Percentiles rank a stretch among this genome's conserved stretches.
These are phyloP conservation scores for Chalcosyrphus nemorum DNA, from an alignment of 2,888 invertebrate genomes.

Conservation along the genomic window DNA sequence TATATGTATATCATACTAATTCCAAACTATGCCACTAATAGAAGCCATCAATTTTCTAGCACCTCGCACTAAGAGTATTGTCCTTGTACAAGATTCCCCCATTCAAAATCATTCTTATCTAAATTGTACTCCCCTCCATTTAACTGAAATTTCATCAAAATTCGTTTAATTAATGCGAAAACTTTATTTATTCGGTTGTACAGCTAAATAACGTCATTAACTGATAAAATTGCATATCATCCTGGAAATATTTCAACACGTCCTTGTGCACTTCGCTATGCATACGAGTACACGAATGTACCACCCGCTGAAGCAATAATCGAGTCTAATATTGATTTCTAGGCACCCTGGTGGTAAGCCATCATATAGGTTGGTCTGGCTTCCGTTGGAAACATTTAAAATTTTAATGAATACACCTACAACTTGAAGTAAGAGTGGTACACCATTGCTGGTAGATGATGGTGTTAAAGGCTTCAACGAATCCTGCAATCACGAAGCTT, in stretches of 20 bases:
- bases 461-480: neutral
- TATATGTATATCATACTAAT: too few species aligned
- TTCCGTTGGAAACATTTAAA: neutral
- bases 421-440: neutral
- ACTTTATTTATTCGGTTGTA: neutral
- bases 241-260: neutral
- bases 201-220: conserved; percentile 15
- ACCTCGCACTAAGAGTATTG: too few species aligned
- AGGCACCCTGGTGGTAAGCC: neutral
- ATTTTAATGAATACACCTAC: conserved; percentile 4
- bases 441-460: neutral
- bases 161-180: neutral
- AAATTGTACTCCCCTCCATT: too few species aligned
- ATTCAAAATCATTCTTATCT: too few species aligned
- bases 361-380: neutral
- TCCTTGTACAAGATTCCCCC: too few species aligned
- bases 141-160: neutral
- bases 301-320: neutral
- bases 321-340: neutral
- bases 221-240: conserved; percentile 6
- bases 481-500: neutral
- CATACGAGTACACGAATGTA: too few species aligned
- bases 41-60: too few species aligned
- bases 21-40: too few species aligned
- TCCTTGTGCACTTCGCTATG: neutral